Base-by-base conservation (phyloP, 2,888 invertebrate genomes). In the Trichacis sp. region DNA sequence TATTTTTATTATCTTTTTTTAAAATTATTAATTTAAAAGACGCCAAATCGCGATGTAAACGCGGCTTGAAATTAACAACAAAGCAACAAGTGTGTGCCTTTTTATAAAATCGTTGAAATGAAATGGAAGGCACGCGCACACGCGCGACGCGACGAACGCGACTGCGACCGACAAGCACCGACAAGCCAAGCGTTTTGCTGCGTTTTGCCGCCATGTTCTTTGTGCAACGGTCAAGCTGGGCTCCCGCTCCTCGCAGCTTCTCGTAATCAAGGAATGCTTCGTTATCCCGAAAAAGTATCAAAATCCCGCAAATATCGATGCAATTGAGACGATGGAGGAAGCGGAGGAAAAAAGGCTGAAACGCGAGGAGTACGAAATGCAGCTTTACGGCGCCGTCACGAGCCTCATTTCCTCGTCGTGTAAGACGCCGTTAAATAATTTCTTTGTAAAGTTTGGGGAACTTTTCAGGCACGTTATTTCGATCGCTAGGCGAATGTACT, bases 321-420 rank as follows among this genome's bases (percentile, higher is more conserved):
- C 57, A 49, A 20, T 29, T 30, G 15, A 19, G 24, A 48, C 48
- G 38, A 77, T 76, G 78, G 71, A 69, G 40, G 66, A 65, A 11
- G 49, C 52, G 43, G 77, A 76, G 50, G 58, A 62, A 30, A 56
- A 50, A 20, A 74, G 72, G 52, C 76, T 79, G 17, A 74, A 75
- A 68, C 69, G 65, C 55, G 81, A 81, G 71, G 81, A 81, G 66
- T 81, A 81, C 71, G 76, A 81, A 71, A 79, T 79, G 81, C 81
- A 81, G 76, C 74, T 81, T 74, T 79, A 80, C 68, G 73, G 74
- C 67, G 69, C 77, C 68, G 78, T 79, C 70, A 79, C 81, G 33
- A 72, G 80, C 69, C 70, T 73, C 67, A 76, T 77, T 42, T 71
- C 64, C 57, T 71, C 73, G 62, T 73, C 73, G 69, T 63, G 81